phyloP scores from a whole-genome alignment of 2,888 invertebrate genomes.

The Charanyca ferruginea region DNA sequence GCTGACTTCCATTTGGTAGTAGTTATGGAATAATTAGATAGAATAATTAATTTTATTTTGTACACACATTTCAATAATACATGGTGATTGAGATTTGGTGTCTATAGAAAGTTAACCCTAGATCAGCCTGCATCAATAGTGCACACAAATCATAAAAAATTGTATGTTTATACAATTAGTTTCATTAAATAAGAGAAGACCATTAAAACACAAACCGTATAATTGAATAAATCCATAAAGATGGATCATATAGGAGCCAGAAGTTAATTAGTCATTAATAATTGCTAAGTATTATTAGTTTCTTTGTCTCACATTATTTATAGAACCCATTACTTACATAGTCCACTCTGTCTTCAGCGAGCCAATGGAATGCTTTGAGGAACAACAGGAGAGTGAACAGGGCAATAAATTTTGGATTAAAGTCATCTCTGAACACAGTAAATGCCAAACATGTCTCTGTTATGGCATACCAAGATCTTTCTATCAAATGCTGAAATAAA shows the following conservation, averaged over 20 bases:
- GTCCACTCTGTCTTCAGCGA: constrained; percentile 99
- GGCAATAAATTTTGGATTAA: constrained; percentile 99
- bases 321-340: constrained; percentile 94
- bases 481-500: constrained; percentile 97
- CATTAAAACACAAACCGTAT: no score
- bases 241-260: constrained; percentile 10
- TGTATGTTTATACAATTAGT: no score
- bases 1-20: no score
- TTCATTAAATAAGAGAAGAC: no score
- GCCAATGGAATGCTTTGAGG: constrained; percentile 99
- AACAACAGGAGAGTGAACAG: constrained; percentile 98
- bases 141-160: no score
- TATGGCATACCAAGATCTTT: constrained; percentile 99
- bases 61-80: not conserved
- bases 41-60: not conserved
- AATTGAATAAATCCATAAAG: constrained; percentile 5
- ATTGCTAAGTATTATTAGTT: constrained; percentile 36
- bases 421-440: constrained; percentile 99
- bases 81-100: not conserved
- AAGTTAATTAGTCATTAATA: constrained; percentile 29
- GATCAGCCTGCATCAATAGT: not conserved
- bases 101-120: not conserved
- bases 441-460: constrained; percentile 99
- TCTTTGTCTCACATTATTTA: constrained; percentile 48
- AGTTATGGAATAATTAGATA: no score